These are phyloP conservation scores for Chaetorhynchus papuensis DNA, from an alignment of 2,113 vertebrate genomes.

Conservation along the genomic window DNA sequence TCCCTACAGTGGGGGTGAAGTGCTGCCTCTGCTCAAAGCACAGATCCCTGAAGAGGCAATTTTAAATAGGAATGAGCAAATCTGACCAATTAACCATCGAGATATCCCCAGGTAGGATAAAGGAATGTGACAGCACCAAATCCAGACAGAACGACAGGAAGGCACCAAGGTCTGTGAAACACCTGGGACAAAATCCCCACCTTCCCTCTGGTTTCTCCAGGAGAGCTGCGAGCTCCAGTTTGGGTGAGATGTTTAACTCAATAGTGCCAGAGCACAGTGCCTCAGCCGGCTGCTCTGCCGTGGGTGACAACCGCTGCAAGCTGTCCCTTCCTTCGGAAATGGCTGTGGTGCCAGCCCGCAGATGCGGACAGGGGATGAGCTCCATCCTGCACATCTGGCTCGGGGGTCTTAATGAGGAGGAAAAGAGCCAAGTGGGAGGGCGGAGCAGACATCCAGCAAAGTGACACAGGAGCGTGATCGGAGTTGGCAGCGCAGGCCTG, in stretches of 20 bases:
- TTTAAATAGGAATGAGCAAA: background rate
- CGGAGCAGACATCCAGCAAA: background rate
- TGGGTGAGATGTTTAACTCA: background rate
- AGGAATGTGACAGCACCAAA: background rate
- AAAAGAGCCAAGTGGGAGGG: background rate
- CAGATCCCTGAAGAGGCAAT: background rate
- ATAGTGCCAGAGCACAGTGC: background rate
- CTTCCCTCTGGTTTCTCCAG: background rate
- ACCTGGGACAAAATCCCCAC: background rate
- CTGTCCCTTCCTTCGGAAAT: background rate
- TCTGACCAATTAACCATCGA: background rate
- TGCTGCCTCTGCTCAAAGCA: background rate
- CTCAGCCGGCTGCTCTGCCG: background rate
- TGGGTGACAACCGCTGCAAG: background rate
- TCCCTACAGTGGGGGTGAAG: background rate
- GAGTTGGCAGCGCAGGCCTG: background rate
- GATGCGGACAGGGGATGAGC: background rate
- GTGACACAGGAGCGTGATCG: rapidly evolving
- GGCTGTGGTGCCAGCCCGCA: background rate
- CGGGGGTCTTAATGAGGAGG: background rate
- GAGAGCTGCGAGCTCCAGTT: background rate
- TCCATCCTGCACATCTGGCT: background rate
- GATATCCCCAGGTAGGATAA: rapidly evolving
- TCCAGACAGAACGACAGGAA: background rate
- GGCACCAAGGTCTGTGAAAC: background rate